A percentile compares a stretch with the other conserved stretches of the same genome.
These are phyloP conservation scores for Strigamia transsilvanica DNA, from an alignment of 2,888 invertebrate species.

Conservation along the genomic window DNA sequence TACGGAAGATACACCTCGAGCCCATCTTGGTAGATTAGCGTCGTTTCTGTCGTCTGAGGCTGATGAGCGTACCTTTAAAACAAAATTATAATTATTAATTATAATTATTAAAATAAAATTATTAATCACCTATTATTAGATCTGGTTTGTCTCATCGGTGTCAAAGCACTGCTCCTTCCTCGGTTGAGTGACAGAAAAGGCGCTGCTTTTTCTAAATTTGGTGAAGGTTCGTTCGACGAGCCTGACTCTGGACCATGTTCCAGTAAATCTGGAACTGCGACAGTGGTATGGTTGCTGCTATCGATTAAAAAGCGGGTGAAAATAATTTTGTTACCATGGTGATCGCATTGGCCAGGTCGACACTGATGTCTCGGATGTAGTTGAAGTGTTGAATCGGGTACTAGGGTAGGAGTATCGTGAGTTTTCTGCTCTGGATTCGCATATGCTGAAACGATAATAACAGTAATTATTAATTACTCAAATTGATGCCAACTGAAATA, in stretches of 20 bases:
- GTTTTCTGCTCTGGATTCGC: slow-evolving; percentile 41
- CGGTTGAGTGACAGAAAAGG: slow-evolving; percentile 26
- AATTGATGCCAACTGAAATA: not conserved
- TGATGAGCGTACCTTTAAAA: slow-evolving; percentile 35
- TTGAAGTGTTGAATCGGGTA: slow-evolving; percentile 7
- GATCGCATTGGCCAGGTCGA: slow-evolving; percentile 38
- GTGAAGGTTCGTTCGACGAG: slow-evolving; percentile 47
- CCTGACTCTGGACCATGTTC: slow-evolving; percentile 51
- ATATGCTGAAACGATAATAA: slow-evolving; percentile 2
- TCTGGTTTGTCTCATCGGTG: slow-evolving; percentile 48
- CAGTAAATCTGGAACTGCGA: slow-evolving; percentile 50
- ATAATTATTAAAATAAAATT: not conserved
- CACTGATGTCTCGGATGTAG: slow-evolving; percentile 49
- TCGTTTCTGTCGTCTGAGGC: slow-evolving; percentile 41
- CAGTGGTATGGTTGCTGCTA: not conserved
- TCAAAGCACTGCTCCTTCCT: not conserved
- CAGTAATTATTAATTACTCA: not conserved
- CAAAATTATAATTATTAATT: not conserved
- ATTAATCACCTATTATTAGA: slow-evolving; percentile 4
- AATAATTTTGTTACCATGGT: slow-evolving; percentile 24
- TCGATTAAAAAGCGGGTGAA: not conserved
- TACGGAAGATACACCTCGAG: slow-evolving; percentile 48
- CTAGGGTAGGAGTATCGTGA: not conserved
- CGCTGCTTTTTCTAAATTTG: slow-evolving; percentile 40
- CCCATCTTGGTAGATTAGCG: slow-evolving; percentile 37